These are phyloP conservation scores for Opisthocomus hoazin DNA, from an alignment of 2,113 vertebrate species.

Conservation along the genomic window DNA sequence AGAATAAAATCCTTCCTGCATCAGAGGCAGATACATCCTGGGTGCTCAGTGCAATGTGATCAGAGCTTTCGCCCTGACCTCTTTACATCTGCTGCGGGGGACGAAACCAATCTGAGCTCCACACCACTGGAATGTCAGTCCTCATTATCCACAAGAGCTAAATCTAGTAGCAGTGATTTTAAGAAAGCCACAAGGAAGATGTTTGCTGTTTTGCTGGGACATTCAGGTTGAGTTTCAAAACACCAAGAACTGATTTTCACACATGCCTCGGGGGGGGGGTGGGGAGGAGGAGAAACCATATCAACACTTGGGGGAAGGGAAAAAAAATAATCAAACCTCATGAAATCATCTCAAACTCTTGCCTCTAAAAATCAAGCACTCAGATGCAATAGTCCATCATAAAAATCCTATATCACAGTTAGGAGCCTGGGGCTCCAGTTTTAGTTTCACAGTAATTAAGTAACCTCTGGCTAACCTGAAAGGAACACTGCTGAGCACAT, in stretches of 20 bases:
- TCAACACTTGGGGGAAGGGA: neutral
- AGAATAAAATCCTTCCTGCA: neutral
- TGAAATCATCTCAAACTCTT: neutral
- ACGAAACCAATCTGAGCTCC: neutral
- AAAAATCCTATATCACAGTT: neutral
- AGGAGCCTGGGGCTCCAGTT: neutral
- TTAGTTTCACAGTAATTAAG: neutral
- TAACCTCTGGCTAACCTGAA: neutral
- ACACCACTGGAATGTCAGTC: neutral
- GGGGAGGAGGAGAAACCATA: too few species aligned
- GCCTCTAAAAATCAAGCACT: neutral
- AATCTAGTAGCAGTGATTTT: neutral
- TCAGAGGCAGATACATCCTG: neutral
- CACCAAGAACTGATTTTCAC: neutral
- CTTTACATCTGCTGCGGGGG: neutral
- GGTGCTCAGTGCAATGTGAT: neutral
- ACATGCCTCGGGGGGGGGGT: fast-evolving
- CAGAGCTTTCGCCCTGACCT: neutral
- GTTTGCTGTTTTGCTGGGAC: neutral
- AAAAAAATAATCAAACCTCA: neutral
- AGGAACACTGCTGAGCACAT: neutral
- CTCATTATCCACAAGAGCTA: neutral
- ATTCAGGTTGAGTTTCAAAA: neutral
- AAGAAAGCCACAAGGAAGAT: neutral
- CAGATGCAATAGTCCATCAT: neutral